Evolutionary conservation across 2,113 vertebrate species (phyloP), one percentile per base, ranked within the genome.

Genomic region (Dunckerocampus dactyliophorus): DNA sequence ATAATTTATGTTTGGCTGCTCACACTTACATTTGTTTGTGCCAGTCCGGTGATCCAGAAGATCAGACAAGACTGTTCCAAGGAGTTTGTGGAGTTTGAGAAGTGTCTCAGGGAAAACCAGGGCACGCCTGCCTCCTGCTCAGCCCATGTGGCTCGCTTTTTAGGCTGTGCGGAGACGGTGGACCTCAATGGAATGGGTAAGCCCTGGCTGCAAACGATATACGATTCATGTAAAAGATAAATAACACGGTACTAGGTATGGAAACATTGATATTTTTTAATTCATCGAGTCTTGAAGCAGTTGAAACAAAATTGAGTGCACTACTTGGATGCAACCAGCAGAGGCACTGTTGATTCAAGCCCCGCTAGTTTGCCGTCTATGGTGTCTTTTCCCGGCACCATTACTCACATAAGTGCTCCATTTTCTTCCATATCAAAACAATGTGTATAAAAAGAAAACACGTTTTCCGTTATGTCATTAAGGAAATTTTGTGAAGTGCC

Each of bases 31-130:
- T 76, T 46, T 47, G 75, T 13, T 70, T 42, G 47, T 22, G 19
- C 42, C 34, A 96, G 94, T 71, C 95, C 94, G 0, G 89, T 96
- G 73, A 93, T 98, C 51, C 92, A 88, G 78, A 94, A 90, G 83
- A 98, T 98, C 82, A 90, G 92, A 6, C 83, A 82, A 6, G 90
- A 87, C 21, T 98, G 96, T 5, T 88, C 90, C 0, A 86, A 82
- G 22, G 89, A 95, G 6, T 97, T 98, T 22, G 34, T 80, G 1
- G 89, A 91, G 56, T 97, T 98, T 34, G 96, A 98, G 71, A 83
- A 77, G 47, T 98, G 96, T 66, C 89, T 98, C 49, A 88, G 77
- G 58, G 85, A 92, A 75, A 93, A 97, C 55, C 91, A 92, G 37
- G 72, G 82, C 0, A 56, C 87, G 0, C 83, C 93, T 50, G 49